Base-by-base conservation (phyloP, 2,113 vertebrate species). In the Spizaetus ornatus region DNA sequence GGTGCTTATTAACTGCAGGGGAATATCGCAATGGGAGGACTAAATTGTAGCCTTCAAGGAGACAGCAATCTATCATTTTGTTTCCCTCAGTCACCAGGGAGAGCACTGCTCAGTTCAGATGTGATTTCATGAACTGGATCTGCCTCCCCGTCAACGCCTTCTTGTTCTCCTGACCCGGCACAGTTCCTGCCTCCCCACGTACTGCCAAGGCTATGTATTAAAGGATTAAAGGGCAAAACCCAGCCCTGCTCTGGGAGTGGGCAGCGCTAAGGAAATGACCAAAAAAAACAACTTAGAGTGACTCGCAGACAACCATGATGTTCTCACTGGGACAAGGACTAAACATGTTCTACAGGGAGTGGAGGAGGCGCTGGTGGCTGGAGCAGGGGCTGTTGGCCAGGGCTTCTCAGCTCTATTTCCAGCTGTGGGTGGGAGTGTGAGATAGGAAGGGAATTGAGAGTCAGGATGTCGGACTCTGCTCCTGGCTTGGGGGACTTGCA, bases 1-100 rank as follows among this genome's bases (percentile, higher is more conserved):
- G 58, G 93, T 97, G 92, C 95, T 94, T n/a, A 94, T 96, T 96
- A 96, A 66, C 92, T 93, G 86, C 92, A 80, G 87, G 82, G 83
- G 36, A 93, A 79, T 88, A 90, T 91, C 3, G 56, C 93, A 85
- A 88, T 0, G 79, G 90, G 74, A 95, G 58, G 58, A 82, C 31
- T 34, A 93, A 97, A 96, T 95, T 94, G 96, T 7, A 96, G 85
- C 93, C 91, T 93, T 69, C 40, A 13, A 40, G 67, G 45, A 86
- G 86, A 34, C 52, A 19, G 79, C 36, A 62, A 58, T 69, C 97
- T 88, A 32, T 90, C 92, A 86, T 92, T 95, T 93, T 2, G 8
- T 21, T 67, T 67, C 92, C 79, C 86, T 72, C 34, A 2, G 53
- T 56, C 84, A 47, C 25, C 70, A 34, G 76, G 76, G 43, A 86